Percentiles rank a stretch among this genome's conserved stretches.
Evolutionary conservation across 37 sponge, comb jelly and placozoan species (phyloP).

Genomic region (Sycon ciliatum): DNA sequence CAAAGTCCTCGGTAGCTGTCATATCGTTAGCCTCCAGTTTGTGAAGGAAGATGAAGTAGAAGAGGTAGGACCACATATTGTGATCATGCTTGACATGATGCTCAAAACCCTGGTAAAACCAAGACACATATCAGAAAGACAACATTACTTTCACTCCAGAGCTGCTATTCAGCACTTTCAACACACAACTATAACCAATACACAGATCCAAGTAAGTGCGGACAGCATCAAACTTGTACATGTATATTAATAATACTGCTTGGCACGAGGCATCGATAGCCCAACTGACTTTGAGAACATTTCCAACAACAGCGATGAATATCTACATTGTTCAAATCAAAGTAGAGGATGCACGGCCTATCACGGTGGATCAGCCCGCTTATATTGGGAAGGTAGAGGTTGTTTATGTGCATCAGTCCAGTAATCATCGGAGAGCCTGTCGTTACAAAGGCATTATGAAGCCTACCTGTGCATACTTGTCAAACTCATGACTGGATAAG

Average conservation of each 20-base stretch:
- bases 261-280: too few species aligned
- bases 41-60: constrained; percentile 35
- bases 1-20: constrained; percentile 31
- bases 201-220: too few species aligned
- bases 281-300: too few species aligned
- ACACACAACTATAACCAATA: not conserved
- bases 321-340: too few species aligned
- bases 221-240: not conserved
- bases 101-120: constrained; percentile 36
- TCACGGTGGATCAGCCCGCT: too few species aligned
- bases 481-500: constrained; percentile 25
- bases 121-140: not conserved
- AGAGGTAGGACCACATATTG: constrained; percentile 66
- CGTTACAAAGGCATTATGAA: too few species aligned
- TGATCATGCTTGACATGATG: constrained; percentile 55
- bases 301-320: too few species aligned
- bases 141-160: not conserved
- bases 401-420: too few species aligned
- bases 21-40: constrained; percentile 21
- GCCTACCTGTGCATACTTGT: constrained; percentile 5
- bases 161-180: not conserved
- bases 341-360: too few species aligned
- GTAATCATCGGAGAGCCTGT: too few species aligned
- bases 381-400: too few species aligned
- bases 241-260: not conserved